Base-by-base conservation (phyloP, 2,797 vertebrate genomes). In the Lutjanus argentimaculatus region DNA sequence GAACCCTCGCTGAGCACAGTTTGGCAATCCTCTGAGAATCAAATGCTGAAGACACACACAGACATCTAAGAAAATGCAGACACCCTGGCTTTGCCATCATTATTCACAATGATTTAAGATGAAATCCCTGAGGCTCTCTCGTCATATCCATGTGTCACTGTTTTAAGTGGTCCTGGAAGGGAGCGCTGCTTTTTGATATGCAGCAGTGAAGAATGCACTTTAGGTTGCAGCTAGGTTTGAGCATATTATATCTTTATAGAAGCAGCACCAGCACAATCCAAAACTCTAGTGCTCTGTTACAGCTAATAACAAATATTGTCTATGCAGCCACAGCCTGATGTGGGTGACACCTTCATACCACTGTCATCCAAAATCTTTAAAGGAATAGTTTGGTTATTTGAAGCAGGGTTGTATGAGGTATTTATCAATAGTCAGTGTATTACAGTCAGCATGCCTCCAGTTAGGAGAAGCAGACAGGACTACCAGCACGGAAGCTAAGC, bases 1-100 rank as follows among this genome's bases (percentile, higher is more conserved):
- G 12, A 70, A 36, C 7, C 25, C 75, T 63, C 48, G 46, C 74
- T 5, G 58, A 46, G 70, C 10, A 56, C 68, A 67, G 45, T 64
- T 14, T 14, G 17, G 61, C 22, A 14, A 7, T 48, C 30, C 22
- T 4, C 56, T 17, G 19, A 72, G 55, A 82, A 53, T 48, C 15
- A 48, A 67, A 43, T 53, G 40, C 36, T 14, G 59, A 36, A 40
- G 9, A 15, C 9, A 48, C 25, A 21, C 43, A 61, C 19, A 16
- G 51, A 52, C 52, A 45, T 56, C 21, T 49, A 12, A 66, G 40
- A 42, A 65, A 65, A 53, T 10, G 46, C 55, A 66, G 19, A 59
- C n/a, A 1, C 6, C 36, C 14, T 21, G 49, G 25, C 17, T 55
- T 49, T 52, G n/a, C 45, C 43, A 49, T 78, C 45, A 53, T 67